These are phyloP conservation scores for Melospiza melodia DNA, from an alignment of 2,113 vertebrate genomes.

Conservation along the genomic window DNA sequence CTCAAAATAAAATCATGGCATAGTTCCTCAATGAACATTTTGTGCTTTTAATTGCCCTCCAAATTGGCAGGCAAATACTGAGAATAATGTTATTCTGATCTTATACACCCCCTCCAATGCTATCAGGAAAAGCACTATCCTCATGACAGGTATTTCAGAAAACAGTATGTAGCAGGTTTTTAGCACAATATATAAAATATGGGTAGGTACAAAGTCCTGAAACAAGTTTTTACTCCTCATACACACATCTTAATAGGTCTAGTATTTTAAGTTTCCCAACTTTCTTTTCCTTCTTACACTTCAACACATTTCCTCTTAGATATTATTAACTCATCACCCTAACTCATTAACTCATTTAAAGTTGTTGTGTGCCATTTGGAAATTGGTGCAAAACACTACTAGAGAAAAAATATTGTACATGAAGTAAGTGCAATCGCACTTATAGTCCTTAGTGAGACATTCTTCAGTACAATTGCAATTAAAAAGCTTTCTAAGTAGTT, in stretches of 20 bases:
- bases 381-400: not conserved
- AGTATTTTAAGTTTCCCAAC: not conserved
- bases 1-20: slow-evolving; percentile 16
- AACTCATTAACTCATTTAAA: not conserved
- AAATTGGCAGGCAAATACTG: not conserved
- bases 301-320: not conserved
- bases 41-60: not conserved
- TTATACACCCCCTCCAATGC: not conserved
- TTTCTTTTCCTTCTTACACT: not conserved
- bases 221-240: not conserved
- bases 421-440: not conserved
- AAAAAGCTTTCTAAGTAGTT: not conserved
- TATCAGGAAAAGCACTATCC: not conserved
- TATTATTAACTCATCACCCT: not conserved
- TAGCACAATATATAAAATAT: not conserved
- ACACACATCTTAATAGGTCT: not conserved
- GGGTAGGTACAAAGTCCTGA: not conserved
- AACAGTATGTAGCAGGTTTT: not conserved
- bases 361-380: not conserved
- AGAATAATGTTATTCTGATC: not conserved
- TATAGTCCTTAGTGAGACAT: not conserved
- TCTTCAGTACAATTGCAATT: not conserved
- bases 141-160: not conserved
- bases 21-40: not conserved
- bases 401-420: not conserved